Percentiles rank a stretch among this genome's conserved stretches.
These are phyloP conservation scores for Asbolus verrucosus DNA, from an alignment of 1,140 invertebrate genomes.

Conservation along the genomic window DNA sequence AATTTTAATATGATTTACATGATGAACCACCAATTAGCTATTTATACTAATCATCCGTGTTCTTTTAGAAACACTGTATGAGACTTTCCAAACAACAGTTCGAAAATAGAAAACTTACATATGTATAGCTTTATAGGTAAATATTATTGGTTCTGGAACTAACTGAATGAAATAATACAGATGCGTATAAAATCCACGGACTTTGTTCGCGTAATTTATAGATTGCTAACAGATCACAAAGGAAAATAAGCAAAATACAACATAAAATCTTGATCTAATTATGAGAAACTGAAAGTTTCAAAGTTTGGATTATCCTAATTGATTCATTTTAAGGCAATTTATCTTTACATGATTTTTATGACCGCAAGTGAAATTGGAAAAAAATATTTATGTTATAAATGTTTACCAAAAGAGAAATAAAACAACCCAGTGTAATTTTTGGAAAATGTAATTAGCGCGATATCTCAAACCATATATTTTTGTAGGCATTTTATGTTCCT, in stretches of 20 bases:
- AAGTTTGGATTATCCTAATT: neutral
- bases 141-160: constrained; percentile 29
- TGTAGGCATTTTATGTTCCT: too few relatives aligned
- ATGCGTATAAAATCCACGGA: constrained; percentile 11
- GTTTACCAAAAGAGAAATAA: too few relatives aligned
- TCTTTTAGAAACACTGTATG: constrained; percentile 3
- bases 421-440: too few relatives aligned
- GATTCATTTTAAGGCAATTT: constrained; percentile 1
- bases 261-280: constrained; percentile 22
- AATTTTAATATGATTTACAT: neutral
- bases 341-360: too few relatives aligned
- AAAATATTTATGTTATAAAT: too few relatives aligned
- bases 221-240: neutral
- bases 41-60: constrained; percentile 7
- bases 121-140: constrained; percentile 26
- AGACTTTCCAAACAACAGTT: constrained; percentile 23
- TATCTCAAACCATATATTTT: too few relatives aligned
- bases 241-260: constrained; percentile 4
- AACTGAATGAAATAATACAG: constrained; percentile 39
- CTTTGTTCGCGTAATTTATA: constrained; percentile 25
- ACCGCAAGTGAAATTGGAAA: too few relatives aligned
- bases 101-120: constrained; percentile 29
- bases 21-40: constrained; percentile 1
- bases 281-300: neutral
- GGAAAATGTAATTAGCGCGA: too few relatives aligned